A percentile compares a stretch with the other conserved stretches of the same genome.
phyloP scores from a whole-genome alignment of 1,140 invertebrate species.

The Phortica variegata region DNA sequence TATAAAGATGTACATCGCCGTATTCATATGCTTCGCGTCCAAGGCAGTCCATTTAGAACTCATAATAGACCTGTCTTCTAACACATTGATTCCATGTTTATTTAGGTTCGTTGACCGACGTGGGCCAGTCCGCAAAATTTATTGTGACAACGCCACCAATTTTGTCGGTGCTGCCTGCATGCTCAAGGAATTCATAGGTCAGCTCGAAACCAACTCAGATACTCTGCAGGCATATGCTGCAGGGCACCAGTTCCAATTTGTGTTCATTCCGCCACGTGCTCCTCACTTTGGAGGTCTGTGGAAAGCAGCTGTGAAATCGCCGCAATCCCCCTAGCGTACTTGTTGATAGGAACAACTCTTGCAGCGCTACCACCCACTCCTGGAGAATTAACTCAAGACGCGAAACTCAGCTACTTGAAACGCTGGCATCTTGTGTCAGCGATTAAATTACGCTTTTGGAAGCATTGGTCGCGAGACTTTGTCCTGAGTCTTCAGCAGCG shows the following conservation, averaged over 20 bases:
- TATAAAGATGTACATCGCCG: slow-evolving; percentile 12
- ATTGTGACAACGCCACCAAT: slow-evolving; percentile 47
- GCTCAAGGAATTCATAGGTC: slow-evolving; percentile 9
- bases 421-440: no score
- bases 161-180: slow-evolving; percentile 29
- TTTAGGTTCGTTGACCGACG: slow-evolving; percentile 21
- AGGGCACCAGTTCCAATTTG: background rate
- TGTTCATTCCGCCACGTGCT: slow-evolving; percentile 11
- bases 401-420: no score
- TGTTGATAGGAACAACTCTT: no score
- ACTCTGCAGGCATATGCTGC: background rate
- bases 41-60: slow-evolving; percentile 42
- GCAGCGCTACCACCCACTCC: no score
- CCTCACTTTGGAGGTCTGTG: slow-evolving; percentile 14
- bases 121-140: slow-evolving; percentile 17
- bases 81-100: slow-evolving; percentile 20
- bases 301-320: slow-evolving; percentile 11
- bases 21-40: slow-evolving; percentile 26
- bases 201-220: background rate
- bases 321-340: no score
- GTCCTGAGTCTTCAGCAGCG: no score
- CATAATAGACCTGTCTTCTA: slow-evolving; percentile 20
- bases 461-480: no score
- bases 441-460: no score
- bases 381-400: no score